phyloP scores from a whole-genome alignment of 2,888 invertebrate species.

The Smittia sp. region DNA sequence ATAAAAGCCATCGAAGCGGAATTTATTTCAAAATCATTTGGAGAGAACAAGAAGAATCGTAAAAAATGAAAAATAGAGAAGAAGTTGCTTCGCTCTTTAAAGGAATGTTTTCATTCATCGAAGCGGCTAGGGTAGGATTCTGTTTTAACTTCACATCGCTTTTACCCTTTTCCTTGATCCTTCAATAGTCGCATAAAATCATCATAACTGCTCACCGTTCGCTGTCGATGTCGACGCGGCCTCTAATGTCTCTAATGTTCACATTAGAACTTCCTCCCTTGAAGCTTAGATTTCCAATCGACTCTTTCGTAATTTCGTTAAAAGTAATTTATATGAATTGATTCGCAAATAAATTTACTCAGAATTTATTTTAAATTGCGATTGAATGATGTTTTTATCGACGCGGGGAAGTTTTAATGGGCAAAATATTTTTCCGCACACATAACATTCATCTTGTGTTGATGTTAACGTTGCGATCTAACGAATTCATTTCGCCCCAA shows the following conservation, averaged over 20 bases:
- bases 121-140: neutral
- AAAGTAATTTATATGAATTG: slow-evolving; percentile 34
- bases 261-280: neutral
- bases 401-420: slow-evolving; percentile 8
- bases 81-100: neutral
- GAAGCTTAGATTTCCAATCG: neutral
- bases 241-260: neutral
- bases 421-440: slow-evolving; percentile 8
- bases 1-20: slow-evolving; percentile 36
- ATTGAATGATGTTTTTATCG: slow-evolving; percentile 15
- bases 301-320: neutral
- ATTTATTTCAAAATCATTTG: slow-evolving; percentile 38
- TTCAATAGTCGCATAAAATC: slow-evolving; percentile 5
- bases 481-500: neutral
- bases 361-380: slow-evolving; percentile 8
- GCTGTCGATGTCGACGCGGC: neutral
- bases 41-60: neutral
- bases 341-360: neutral
- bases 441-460: slow-evolving; percentile 13
- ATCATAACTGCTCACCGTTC: too few relatives aligned
- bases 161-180: neutral
- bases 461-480: neutral
- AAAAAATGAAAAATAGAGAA: neutral
- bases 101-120: slow-evolving; percentile 5
- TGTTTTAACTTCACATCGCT: neutral